Evolutionary conservation across 2,113 vertebrate genomes (phyloP).

Genomic region (Equus quagga): DNA sequence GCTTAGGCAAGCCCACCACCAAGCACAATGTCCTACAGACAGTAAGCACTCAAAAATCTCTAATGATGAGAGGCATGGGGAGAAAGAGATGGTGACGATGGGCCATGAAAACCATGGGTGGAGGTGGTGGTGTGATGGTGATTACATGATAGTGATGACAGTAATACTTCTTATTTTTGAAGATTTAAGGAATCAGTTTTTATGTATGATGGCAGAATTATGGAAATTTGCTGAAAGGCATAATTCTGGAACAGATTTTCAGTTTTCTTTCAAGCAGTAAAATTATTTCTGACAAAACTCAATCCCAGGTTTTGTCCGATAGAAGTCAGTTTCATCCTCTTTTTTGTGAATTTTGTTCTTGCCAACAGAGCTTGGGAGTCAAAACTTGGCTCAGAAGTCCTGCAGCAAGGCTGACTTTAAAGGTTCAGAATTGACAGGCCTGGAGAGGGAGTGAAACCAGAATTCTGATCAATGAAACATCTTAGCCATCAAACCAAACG

Average conservation of each 20-base stretch:
- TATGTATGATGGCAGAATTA: constrained; percentile 2
- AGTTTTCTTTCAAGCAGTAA: constrained; percentile 44
- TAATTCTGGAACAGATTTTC: constrained; percentile 45
- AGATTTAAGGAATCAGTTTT: constrained; percentile 24
- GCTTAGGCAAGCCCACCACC: background rate
- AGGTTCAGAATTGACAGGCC: background rate
- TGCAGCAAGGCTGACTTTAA: background rate
- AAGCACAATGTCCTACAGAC: background rate
- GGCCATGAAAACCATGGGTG: background rate
- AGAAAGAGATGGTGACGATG: background rate
- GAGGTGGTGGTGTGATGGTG: background rate
- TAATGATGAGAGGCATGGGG: background rate
- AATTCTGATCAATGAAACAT: background rate
- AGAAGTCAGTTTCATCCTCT: background rate
- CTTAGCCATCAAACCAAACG: background rate
- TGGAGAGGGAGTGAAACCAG: background rate
- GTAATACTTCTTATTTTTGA: background rate
- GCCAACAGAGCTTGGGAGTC: background rate
- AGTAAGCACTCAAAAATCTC: background rate
- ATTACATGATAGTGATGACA: background rate
- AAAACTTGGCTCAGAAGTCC: background rate
- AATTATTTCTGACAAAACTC: constrained; percentile 21
- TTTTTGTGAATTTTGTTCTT: background rate
- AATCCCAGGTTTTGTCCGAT: background rate
- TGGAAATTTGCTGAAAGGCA: background rate